Percentiles rank a stretch among this genome's conserved stretches.
Evolutionary conservation across 2,113 vertebrate species (phyloP).

Genomic region (Ammodytes marinus): DNA sequence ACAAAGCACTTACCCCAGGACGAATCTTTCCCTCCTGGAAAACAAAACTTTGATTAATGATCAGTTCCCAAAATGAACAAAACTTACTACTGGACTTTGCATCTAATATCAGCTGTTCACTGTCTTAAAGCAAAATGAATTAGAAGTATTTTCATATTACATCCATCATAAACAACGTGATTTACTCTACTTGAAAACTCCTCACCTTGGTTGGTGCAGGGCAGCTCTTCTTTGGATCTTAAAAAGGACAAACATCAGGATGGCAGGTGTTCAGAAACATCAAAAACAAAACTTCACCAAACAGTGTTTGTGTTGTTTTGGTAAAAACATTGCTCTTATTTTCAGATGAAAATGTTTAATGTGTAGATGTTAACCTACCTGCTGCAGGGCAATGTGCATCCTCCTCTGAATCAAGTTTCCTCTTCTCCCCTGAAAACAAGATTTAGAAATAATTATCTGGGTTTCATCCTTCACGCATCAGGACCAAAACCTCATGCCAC

Average conservation of each 20-base stretch:
- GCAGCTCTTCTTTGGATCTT: background rate
- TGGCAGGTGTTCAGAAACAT: too few species aligned
- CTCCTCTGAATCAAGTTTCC: background rate
- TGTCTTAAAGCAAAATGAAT: too few species aligned
- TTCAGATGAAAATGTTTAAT: too few species aligned
- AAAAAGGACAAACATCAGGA: background rate
- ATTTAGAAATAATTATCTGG: background rate
- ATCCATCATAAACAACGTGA: too few species aligned
- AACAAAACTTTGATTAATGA: background rate
- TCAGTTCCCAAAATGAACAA: background rate
- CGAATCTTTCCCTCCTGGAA: background rate
- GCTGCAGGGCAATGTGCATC: background rate
- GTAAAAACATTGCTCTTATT: background rate
- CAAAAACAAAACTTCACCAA: too few species aligned
- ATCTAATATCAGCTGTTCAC: too few species aligned
- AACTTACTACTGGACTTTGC: background rate
- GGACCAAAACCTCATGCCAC: too few species aligned
- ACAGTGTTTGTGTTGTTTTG: too few species aligned
- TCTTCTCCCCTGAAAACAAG: background rate
- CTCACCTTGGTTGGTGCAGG: background rate
- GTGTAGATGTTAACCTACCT: too few species aligned
- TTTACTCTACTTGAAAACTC: too few species aligned
- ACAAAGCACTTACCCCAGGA: background rate
- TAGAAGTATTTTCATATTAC: background rate
- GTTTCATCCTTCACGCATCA: background rate